Percentiles rank a stretch among this genome's conserved stretches.
Evolutionary conservation across 2,113 vertebrate genomes (phyloP).

Genomic region (Furnarius figulus): DNA sequence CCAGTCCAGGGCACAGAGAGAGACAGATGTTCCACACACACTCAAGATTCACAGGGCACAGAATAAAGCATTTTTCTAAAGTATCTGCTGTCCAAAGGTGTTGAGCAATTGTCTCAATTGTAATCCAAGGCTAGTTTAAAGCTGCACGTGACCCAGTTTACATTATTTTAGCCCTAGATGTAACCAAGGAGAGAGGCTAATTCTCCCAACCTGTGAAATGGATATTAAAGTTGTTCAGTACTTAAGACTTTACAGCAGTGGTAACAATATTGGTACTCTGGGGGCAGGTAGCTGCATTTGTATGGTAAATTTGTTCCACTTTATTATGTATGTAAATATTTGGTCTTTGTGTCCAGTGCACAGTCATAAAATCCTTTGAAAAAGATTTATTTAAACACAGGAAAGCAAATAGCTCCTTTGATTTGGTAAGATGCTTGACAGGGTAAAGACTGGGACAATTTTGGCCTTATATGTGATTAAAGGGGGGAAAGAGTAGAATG

Average conservation of each 20-base stretch:
- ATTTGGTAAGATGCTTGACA: not conserved
- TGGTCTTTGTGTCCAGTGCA: not conserved
- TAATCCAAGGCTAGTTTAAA: not conserved
- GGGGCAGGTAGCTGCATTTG: not conserved
- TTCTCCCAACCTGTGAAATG: not conserved
- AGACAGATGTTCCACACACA: not conserved
- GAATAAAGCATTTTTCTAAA: not conserved
- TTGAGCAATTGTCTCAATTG: not conserved
- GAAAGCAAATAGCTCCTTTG: not conserved
- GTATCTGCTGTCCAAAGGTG: not conserved
- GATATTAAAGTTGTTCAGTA: not conserved
- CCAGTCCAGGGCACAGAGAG: not conserved
- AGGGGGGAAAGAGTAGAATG: not conserved
- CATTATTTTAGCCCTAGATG: not conserved
- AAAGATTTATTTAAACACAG: not conserved
- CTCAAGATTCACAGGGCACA: not conserved
- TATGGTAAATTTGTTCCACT: not conserved
- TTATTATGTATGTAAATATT: constrained; percentile 11
- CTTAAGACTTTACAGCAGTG: not conserved
- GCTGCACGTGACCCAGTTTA: not conserved
- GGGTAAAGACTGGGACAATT: not conserved
- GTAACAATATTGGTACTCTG: not conserved
- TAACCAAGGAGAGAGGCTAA: not conserved
- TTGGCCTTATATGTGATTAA: not conserved
- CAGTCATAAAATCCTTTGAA: not conserved